A percentile compares a stretch with the other conserved stretches of the same genome.
phyloP scores from a whole-genome alignment of 2,888 invertebrate species.

The Drosophila engyochracea region DNA sequence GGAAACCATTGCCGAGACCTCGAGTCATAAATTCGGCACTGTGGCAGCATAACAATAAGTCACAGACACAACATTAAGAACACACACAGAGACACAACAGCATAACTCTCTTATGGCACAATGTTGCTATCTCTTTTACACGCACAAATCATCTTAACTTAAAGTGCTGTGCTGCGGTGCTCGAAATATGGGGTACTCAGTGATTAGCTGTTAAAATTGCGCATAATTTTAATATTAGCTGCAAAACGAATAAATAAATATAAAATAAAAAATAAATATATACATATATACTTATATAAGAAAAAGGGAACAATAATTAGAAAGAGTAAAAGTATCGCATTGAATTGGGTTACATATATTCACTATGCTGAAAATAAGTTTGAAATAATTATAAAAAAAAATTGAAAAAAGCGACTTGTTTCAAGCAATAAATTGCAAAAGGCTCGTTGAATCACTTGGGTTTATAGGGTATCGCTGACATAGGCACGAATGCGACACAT shows the following conservation, averaged over 20 bases:
- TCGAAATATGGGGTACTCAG: slow-evolving; percentile 12
- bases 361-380: neutral
- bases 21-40: slow-evolving; percentile 78
- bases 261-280: too few relatives aligned
- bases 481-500: slow-evolving; percentile 55
- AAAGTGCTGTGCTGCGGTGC: neutral
- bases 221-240: neutral
- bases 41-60: slow-evolving; percentile 81
- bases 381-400: neutral
- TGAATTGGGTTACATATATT: neutral
- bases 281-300: neutral
- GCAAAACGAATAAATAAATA: neutral
- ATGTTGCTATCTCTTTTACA: neutral
- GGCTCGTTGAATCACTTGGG: neutral
- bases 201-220: neutral
- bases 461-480: slow-evolving; percentile 46
- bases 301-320: neutral
- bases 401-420: neutral
- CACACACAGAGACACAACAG: slow-evolving; percentile 17
- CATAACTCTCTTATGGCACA: slow-evolving; percentile 15
- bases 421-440: neutral
- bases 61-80: slow-evolving; percentile 43
- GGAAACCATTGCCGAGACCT: slow-evolving; percentile 62
- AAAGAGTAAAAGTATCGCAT: neutral
- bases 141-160: slow-evolving; percentile 11